Conservation (phyloP, 2,797 vertebrate genomes). For the Myotis myotis region DNA sequence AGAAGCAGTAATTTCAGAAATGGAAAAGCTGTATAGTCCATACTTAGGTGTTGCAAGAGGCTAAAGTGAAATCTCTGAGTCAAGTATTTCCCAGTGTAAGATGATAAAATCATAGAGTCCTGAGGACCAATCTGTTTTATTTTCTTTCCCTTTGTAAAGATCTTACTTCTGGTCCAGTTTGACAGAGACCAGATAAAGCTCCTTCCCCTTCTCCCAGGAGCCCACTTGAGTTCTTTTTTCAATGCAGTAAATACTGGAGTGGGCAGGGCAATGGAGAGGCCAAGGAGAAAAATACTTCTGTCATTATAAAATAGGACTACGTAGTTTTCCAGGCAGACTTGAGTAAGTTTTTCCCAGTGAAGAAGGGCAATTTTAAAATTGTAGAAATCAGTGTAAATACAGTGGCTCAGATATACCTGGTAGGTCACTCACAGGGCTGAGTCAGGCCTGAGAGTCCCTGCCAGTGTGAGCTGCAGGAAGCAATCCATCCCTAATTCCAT, state of each 20-base stretch:
- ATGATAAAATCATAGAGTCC: background rate
- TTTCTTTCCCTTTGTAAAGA: background rate
- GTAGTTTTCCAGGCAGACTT: background rate
- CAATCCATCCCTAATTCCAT: slow-evolving; percentile 47
- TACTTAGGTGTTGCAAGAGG: background rate
- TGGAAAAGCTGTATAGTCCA: background rate
- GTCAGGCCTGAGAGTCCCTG: slow-evolving; percentile 53
- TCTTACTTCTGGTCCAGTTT: background rate
- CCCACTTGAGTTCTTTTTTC: background rate
- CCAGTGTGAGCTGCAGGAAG: slow-evolving; percentile 40
- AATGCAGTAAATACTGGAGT: background rate
- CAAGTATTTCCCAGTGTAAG: background rate
- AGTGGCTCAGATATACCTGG: slow-evolving; percentile 18
- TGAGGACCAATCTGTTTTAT: background rate
- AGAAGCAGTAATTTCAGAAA: slow-evolving; percentile 32
- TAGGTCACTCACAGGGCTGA: slow-evolving; percentile 14
- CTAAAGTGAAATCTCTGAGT: background rate
- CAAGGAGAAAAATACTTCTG: background rate
- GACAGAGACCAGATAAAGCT: background rate
- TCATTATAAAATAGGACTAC: background rate
- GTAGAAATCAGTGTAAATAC: slow-evolving; percentile 28
- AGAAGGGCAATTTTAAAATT: slow-evolving; percentile 48
- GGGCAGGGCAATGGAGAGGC: background rate
- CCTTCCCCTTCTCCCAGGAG: background rate
- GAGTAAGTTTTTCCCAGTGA: background rate